phyloP scores from a whole-genome alignment of 2,797 vertebrate species.

The Octomys mimax region DNA sequence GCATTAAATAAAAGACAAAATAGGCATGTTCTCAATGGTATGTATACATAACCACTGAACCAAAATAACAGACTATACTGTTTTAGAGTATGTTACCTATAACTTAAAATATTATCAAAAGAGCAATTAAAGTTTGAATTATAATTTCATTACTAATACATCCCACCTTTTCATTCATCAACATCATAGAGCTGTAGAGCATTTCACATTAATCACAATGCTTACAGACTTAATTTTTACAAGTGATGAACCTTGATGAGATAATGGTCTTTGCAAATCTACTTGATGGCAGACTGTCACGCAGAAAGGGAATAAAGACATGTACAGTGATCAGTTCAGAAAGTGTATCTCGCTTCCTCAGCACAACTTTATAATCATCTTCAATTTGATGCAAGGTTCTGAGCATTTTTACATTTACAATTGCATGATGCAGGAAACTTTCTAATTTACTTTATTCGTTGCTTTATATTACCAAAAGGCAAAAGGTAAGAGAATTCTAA shows the following conservation, averaged over 20 bases:
- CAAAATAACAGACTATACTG: background rate
- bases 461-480: slow-evolving; percentile 20
- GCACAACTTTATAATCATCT: background rate
- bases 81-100: background rate
- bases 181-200: background rate
- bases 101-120: background rate
- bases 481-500: slow-evolving; percentile 40
- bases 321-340: background rate
- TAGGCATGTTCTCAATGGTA: slow-evolving; percentile 72
- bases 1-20: slow-evolving; percentile 83
- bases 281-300: background rate
- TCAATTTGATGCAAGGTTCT: slow-evolving; percentile 14
- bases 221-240: slow-evolving; percentile 41
- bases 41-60: slow-evolving; percentile 83
- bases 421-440: background rate
- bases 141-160: slow-evolving; percentile 18
- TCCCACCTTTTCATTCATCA: background rate
- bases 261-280: background rate
- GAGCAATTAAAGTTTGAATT: background rate
- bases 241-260: background rate
- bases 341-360: background rate
- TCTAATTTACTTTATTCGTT: background rate
- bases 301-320: background rate
- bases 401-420: background rate
- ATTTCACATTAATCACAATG: background rate